A percentile compares a stretch with the other conserved stretches of the same genome.
phyloP scores from a whole-genome alignment of 2,113 vertebrate species.

The Dicaeum eximium region DNA sequence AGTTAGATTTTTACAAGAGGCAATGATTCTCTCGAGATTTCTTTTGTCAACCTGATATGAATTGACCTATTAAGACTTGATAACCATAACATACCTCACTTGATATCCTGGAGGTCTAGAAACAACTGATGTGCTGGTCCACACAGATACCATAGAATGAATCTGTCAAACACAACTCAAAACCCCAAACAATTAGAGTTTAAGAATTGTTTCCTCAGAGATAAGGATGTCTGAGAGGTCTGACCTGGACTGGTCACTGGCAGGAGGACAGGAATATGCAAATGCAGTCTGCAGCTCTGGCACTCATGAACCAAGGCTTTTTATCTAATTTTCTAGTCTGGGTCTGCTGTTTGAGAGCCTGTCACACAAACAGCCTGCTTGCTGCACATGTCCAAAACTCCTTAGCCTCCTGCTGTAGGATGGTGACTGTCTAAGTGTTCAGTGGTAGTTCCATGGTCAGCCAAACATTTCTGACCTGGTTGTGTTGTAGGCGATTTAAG shows the following conservation, averaged over 20 bases:
- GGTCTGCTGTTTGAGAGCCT: not conserved
- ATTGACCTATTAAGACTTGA: not conserved
- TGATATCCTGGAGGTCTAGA: not conserved
- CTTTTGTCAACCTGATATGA: not conserved
- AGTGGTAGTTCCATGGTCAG: not conserved
- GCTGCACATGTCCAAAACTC: not conserved
- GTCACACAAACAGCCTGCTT: not conserved
- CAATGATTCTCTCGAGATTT: not conserved
- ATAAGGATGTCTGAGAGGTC: not conserved
- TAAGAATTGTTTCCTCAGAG: not conserved
- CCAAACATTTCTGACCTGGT: not conserved
- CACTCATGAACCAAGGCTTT: not conserved
- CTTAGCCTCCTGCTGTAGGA: not conserved
- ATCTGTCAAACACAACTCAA: not conserved
- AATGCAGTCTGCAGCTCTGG: not conserved
- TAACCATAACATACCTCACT: not conserved
- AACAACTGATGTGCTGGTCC: not conserved
- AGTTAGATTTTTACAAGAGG: not conserved
- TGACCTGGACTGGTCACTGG: not conserved
- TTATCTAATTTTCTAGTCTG: not conserved
- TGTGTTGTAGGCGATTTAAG: not conserved
- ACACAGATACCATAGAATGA: not conserved
- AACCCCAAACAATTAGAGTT: not conserved
- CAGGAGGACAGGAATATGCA: not conserved
- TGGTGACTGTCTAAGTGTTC: accelerated